Conservation (phyloP, 1,140 invertebrate species). For the Coenobita brevimanus region DNA sequence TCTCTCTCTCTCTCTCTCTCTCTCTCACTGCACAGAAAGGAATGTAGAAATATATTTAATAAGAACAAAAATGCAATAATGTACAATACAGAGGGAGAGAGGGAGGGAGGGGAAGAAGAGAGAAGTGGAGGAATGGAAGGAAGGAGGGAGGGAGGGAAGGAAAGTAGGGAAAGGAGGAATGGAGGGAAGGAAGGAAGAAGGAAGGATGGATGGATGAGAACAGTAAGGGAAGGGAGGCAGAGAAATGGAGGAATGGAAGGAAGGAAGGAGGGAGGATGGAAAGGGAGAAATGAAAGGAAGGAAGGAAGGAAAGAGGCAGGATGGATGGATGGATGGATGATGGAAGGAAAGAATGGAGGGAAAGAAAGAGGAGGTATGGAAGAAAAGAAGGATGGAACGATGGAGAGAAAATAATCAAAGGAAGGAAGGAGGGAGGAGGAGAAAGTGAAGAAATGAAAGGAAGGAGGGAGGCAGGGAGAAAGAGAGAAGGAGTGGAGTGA, state of each 20-base stretch:
- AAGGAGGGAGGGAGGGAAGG: background rate
- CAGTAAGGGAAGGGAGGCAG: background rate
- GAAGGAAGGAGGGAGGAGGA: too few relatives aligned
- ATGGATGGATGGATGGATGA: background rate
- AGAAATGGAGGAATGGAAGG: too few relatives aligned
- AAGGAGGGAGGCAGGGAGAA: too few relatives aligned
- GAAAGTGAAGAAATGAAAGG: too few relatives aligned
- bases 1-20: background rate
- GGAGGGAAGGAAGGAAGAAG: background rate
- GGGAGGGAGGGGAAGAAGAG: background rate
- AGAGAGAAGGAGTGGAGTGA: too few relatives aligned
- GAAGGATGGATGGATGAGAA: background rate
- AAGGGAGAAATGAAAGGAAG: background rate
- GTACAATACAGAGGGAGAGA: background rate
- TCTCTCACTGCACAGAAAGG: background rate
- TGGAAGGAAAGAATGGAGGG: background rate
- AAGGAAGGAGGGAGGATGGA: background rate
- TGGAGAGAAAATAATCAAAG: too few relatives aligned
- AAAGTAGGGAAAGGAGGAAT: background rate
- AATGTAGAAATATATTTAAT: background rate
- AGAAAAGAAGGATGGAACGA: too few relatives aligned
- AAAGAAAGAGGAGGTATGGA: background rate
- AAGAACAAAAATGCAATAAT: background rate
- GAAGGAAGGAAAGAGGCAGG: background rate
- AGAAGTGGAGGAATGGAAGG: too few relatives aligned